Conservation (phyloP, 2,113 vertebrate genomes). For the Rhea americana region DNA sequence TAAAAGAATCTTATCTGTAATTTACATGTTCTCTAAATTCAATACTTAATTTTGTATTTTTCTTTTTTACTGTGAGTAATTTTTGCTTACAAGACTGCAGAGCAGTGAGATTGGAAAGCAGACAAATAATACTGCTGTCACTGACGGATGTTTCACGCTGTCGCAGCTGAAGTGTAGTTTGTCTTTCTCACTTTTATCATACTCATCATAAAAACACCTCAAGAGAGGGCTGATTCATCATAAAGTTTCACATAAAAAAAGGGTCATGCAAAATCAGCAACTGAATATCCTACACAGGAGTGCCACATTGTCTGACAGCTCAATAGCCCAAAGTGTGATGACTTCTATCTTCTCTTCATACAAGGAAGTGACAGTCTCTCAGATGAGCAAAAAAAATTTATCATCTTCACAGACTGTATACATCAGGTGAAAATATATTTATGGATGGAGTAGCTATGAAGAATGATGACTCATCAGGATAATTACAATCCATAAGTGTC, state of each 20-base stretch:
- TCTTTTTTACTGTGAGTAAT: not conserved
- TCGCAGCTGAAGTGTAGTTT: not conserved
- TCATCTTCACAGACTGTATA: not conserved
- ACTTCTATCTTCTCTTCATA: not conserved
- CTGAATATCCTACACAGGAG: not conserved
- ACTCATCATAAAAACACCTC: not conserved
- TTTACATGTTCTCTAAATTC: not conserved
- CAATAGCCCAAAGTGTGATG: not conserved
- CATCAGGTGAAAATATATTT: not conserved
- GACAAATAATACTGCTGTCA: not conserved
- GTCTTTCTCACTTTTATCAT: not conserved
- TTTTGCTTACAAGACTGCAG: not conserved
- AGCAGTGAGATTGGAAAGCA: not conserved
- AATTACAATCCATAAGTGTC: slow-evolving; percentile 9
- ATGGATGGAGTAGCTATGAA: not conserved
- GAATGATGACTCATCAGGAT: slow-evolving; percentile 12
- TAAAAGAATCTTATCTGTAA: not conserved
- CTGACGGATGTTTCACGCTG: not conserved
- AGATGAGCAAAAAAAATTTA: not conserved
- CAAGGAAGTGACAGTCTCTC: not conserved
- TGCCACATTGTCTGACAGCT: not conserved
- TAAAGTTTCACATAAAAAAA: not conserved
- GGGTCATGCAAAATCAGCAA: not conserved
- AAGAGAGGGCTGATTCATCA: not conserved
- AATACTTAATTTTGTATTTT: not conserved